Conservation (phyloP, 2,888 invertebrate genomes). For the Hyposoter dolosus region DNA sequence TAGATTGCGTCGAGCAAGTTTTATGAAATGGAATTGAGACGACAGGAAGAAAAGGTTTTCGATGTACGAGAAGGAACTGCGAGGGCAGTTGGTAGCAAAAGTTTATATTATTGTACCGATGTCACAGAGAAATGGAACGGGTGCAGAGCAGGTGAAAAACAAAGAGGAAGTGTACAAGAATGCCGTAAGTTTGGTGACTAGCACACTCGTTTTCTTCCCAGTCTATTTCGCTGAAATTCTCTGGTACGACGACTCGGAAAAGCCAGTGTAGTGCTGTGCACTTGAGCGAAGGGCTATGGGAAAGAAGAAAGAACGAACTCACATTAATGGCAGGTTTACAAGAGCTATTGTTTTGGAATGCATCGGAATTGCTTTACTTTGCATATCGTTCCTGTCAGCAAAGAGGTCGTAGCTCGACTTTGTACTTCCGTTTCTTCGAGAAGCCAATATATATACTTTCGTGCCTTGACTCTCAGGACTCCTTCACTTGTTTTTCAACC, state of each 20-base stretch:
- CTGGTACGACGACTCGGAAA: slow-evolving; percentile 35
- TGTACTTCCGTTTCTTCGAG: slow-evolving; percentile 51
- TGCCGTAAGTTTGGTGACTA: slow-evolving; percentile 28
- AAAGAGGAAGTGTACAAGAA: background rate
- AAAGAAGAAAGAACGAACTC: slow-evolving; percentile 49
- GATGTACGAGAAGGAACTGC: background rate
- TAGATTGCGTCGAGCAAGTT: background rate
- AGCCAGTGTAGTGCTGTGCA: slow-evolving; percentile 31
- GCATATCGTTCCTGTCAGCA: slow-evolving; percentile 71
- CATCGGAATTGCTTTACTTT: slow-evolving; percentile 72
- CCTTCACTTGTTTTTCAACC: slow-evolving; percentile 20
- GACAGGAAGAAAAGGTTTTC: slow-evolving; percentile 2
- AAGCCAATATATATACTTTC: slow-evolving; percentile 40
- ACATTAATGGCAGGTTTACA: slow-evolving; percentile 72
- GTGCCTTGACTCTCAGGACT: slow-evolving; percentile 24
- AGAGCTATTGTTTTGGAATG: slow-evolving; percentile 71
- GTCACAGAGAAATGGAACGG: background rate
- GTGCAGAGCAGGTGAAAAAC: background rate
- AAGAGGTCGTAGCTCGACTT: slow-evolving; percentile 45
- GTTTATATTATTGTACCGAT: background rate
- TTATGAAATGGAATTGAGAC: background rate
- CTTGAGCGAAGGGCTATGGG: slow-evolving; percentile 45
- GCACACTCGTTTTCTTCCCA: slow-evolving; percentile 22
- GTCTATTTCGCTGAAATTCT: slow-evolving; percentile 53
- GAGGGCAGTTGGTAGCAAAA: background rate